Base-by-base conservation (phyloP, 1,140 invertebrate species). In the Ruditapes philippinarum region DNA sequence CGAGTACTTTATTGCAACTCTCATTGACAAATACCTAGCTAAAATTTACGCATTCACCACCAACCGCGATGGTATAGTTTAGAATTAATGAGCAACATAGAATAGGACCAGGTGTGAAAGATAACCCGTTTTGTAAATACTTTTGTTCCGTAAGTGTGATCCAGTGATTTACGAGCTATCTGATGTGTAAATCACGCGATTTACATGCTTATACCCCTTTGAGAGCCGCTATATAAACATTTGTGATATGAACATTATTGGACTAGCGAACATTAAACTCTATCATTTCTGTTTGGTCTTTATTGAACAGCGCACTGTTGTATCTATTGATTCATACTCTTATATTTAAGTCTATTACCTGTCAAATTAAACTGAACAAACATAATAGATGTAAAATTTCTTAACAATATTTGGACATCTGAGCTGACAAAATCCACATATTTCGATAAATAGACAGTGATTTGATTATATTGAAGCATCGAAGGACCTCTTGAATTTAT, bases 351-450 rank as follows among this genome's bases (percentile, higher is more conserved):
- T 65, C 74, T 80, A 88, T 88, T 79, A 88, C 36, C 60, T 88
- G 74, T 88, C 85, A 88, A 79, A 79, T 88, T 88, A 88, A 88
- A 88, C 40, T 80, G 62, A 38, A 38, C 62, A 88, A 88, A 88
- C 74, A 88, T 31, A 79, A 68, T 51, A 68, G 51, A 88, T 88
- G 85, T 68, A 73, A 70, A n/a, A 88, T 54, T 88, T 80, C 70
- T 80, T 68, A 79, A 88, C 73, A 88, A 42, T 88, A 80, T 88
- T 88, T 80, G 54, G 73, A 80, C 57, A 79, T 40, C 36, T 79
- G 76, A 88, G 33, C 60, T 38, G 42, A 25, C 36, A 45, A 76
- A 85, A 86, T 74, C 73, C 84, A 86, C 70, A 86, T 31, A 45
- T 76, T 49, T 78, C 38, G 51, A 86, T 76, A 78, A 68, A 62